Evolutionary conservation across 2,888 invertebrate species (phyloP).

Genomic region (Andrena chrysosceles): DNA sequence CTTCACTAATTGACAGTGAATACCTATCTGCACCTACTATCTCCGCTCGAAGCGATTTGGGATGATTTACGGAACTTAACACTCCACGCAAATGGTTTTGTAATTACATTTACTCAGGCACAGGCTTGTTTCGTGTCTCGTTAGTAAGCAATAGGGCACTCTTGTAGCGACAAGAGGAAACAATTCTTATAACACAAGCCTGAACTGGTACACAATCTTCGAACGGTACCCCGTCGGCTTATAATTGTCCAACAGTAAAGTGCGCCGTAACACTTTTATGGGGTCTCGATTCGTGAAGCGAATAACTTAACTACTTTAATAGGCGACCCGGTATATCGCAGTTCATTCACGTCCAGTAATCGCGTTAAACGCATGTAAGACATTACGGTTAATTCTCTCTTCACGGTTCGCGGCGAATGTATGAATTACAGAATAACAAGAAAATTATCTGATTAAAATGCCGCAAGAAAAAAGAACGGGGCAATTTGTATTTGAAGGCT

Average conservation of each 20-base stretch:
- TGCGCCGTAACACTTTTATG: constrained; percentile 64
- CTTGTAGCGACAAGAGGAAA: constrained; percentile 53
- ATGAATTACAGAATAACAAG: neutral
- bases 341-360: constrained; percentile 59
- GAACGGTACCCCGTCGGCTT: constrained; percentile 39
- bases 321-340: constrained; percentile 32
- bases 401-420: neutral
- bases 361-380: constrained; percentile 38
- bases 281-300: constrained; percentile 64
- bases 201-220: constrained; percentile 49
- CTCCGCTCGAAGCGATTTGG: neutral
- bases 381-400: constrained; percentile 39
- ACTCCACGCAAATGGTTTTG: neutral
- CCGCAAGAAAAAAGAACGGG: too few relatives aligned
- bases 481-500: too few relatives aligned
- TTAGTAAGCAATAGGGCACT: constrained; percentile 49
- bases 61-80: neutral
- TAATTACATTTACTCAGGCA: neutral
- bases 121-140: constrained; percentile 30
- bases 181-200: constrained; percentile 46
- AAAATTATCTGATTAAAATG: neutral
- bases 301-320: constrained; percentile 61
- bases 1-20: too few relatives aligned
- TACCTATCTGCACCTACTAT: too few relatives aligned
- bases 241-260: constrained; percentile 58